phyloP scores from a whole-genome alignment of 2,113 vertebrate species.

The Arvicanthis niloticus region DNA sequence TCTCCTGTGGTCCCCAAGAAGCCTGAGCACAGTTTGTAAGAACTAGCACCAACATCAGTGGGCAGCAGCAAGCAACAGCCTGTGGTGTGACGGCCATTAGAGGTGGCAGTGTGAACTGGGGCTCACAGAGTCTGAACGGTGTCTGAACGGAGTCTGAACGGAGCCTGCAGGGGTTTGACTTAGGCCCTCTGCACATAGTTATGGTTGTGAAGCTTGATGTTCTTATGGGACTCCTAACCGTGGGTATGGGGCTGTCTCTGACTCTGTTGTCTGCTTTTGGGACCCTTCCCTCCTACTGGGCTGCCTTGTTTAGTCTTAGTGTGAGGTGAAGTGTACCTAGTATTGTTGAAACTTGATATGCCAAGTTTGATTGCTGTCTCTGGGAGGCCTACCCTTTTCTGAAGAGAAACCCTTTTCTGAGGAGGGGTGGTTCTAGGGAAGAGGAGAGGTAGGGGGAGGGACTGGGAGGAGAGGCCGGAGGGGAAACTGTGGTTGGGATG shows the following conservation, averaged over 20 bases:
- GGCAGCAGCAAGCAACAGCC: slow-evolving; percentile 92
- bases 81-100: slow-evolving; percentile 95
- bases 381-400: too few relatives aligned
- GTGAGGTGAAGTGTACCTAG: neutral
- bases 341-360: too few relatives aligned
- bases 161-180: neutral
- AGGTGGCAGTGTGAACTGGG: slow-evolving; percentile 24
- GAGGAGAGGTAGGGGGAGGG: neutral
- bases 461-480: neutral
- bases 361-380: too few relatives aligned
- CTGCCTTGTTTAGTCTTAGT: neutral
- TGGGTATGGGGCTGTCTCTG: neutral
- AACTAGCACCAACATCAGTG: slow-evolving; percentile 92
- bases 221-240: neutral
- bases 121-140: neutral
- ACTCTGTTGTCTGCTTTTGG: neutral
- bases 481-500: neutral
- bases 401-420: too few relatives aligned
- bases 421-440: too few relatives aligned
- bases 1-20: slow-evolving; percentile 95
- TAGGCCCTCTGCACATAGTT: neutral
- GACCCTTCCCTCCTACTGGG: neutral
- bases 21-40: slow-evolving; percentile 95
- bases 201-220: neutral
- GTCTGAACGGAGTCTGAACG: too few relatives aligned